A percentile compares a stretch with the other conserved stretches of the same genome.
Evolutionary conservation across 2,797 vertebrate genomes (phyloP).

Genomic region (Trematomus bernacchii): DNA sequence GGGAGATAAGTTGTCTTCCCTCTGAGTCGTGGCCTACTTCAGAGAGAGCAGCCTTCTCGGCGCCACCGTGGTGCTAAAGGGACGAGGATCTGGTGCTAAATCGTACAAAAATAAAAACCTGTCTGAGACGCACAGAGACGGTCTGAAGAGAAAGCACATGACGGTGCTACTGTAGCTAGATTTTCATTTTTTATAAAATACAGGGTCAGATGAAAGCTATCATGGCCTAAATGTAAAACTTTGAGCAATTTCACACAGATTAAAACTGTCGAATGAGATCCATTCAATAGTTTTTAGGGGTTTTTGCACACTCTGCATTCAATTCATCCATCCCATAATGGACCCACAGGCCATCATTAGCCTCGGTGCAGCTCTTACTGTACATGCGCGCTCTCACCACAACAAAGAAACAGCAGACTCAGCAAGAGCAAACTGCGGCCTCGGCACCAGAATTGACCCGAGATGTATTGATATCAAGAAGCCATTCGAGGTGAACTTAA

Average conservation of each 20-base stretch:
- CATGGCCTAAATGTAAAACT: slow-evolving; percentile 18
- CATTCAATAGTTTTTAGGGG: slow-evolving; percentile 10
- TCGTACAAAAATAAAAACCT: slow-evolving; percentile 22
- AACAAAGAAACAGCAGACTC: slow-evolving; percentile 56
- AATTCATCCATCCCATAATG: slow-evolving; percentile 9
- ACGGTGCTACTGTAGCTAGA: background rate
- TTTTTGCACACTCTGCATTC: slow-evolving; percentile 40
- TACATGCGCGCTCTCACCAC: background rate
- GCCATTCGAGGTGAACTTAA: slow-evolving; percentile 32
- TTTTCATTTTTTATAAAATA: background rate
- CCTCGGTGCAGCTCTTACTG: slow-evolving; percentile 17
- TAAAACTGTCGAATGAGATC: slow-evolving; percentile 26
- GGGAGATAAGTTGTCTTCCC: slow-evolving; percentile 56
- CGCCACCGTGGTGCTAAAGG: slow-evolving; percentile 42
- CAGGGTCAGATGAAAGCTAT: slow-evolving; percentile 12
- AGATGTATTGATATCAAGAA: slow-evolving; percentile 56
- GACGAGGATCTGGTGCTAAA: slow-evolving; percentile 42
- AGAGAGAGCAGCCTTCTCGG: slow-evolving; percentile 34
- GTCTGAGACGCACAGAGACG: background rate
- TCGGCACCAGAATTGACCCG: slow-evolving; percentile 25
- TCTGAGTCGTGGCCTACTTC: slow-evolving; percentile 63
- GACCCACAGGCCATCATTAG: slow-evolving; percentile 23
- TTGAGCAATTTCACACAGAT: slow-evolving; percentile 47
- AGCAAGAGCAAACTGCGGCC: slow-evolving; percentile 46
- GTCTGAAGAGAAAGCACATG: slow-evolving; percentile 11